Conservation (phyloP, 2,888 invertebrate species). For the Kryphioiulus occultus region DNA sequence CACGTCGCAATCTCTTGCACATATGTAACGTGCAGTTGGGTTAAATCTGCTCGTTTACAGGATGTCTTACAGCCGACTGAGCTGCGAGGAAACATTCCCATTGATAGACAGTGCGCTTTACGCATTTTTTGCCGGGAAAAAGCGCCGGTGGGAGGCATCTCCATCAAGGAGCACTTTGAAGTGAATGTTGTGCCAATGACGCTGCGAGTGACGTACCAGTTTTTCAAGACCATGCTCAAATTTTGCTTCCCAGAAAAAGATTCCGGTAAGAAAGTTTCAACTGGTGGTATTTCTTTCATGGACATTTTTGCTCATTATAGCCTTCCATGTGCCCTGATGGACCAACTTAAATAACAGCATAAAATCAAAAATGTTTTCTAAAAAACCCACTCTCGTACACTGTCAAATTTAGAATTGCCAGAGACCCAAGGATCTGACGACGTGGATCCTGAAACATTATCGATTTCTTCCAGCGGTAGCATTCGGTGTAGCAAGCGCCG, state of each 20-base stretch:
- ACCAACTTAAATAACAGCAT: too few relatives aligned
- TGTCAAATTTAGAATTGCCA: constrained; percentile 11
- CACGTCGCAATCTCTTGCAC: background rate
- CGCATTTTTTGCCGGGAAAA: constrained; percentile 95
- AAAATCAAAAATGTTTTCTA: too few relatives aligned
- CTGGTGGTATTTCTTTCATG: too few relatives aligned
- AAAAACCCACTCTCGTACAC: too few relatives aligned
- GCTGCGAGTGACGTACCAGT: constrained; percentile 85
- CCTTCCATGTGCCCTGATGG: too few relatives aligned
- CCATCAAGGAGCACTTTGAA: constrained; percentile 98
- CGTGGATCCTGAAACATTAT: constrained; percentile 41
- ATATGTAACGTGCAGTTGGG: background rate
- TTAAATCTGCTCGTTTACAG: constrained; percentile 53
- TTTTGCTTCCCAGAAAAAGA: constrained; percentile 97
- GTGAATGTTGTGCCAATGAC: constrained; percentile 95
- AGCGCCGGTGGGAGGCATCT: constrained; percentile 97
- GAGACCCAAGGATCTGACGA: constrained; percentile 43
- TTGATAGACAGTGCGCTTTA: constrained; percentile 89
- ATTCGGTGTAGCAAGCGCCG: constrained; percentile 20
- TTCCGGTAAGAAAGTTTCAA: constrained; percentile 72
- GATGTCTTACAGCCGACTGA: constrained; percentile 84
- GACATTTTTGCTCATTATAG: too few relatives aligned
- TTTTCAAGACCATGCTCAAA: constrained; percentile 95
- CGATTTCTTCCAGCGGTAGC: constrained; percentile 37
- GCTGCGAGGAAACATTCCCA: constrained; percentile 84